Base-by-base conservation (phyloP, 2,888 invertebrate species). In the Hoplodrina ambigua region DNA sequence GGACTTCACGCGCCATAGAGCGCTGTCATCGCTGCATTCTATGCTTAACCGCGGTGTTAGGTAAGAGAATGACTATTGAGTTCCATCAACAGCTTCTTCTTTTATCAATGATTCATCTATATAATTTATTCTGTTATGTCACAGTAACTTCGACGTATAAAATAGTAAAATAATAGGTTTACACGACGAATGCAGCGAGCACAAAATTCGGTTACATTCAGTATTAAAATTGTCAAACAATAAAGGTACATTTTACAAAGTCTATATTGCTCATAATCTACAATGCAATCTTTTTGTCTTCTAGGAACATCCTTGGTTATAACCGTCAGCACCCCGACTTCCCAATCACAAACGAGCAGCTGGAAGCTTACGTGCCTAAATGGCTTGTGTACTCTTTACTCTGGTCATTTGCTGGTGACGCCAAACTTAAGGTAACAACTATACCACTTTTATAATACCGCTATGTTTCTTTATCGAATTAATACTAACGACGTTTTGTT, bases 351-450 rank as follows among this genome's bases (percentile, higher is more conserved):
- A 97, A 97, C 75, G 99, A 99, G 86, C 98, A 99, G 87, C 91
- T 99, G 77, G 99, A 99, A 89, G 97, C 98, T 10, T 99, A 99
- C 91, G 98, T 99, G 83, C 98, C 99, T 0, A 99, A 99, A 90
- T 98, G 98, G 91, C 96, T 99, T 72, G 97, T 99, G 0, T 99
- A 99, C 90, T 98, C 99, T 0, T 94, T 99, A 54, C 96, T 99
- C 8, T 99, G 99, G 99, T 99, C 99, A 69, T 99, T 99, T 88
- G 98, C 99, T 76, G 99, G 99, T 44, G 99, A 99, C 94, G 99
- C 99, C 54, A 99, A 99, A 93, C 97, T 99, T 57, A 99, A 99
- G 96, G 98, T 98, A 75, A 93, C 15, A 44, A 25, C 19, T 13
- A 4, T 3, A 46, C 44, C 17, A 46, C 15, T 17, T 2, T 1